A percentile compares a stretch with the other conserved stretches of the same genome.
Conservation (phyloP, 30 jellyfish, hydroid and myxozoan genomes). For the Hydra vulgaris region DNA sequence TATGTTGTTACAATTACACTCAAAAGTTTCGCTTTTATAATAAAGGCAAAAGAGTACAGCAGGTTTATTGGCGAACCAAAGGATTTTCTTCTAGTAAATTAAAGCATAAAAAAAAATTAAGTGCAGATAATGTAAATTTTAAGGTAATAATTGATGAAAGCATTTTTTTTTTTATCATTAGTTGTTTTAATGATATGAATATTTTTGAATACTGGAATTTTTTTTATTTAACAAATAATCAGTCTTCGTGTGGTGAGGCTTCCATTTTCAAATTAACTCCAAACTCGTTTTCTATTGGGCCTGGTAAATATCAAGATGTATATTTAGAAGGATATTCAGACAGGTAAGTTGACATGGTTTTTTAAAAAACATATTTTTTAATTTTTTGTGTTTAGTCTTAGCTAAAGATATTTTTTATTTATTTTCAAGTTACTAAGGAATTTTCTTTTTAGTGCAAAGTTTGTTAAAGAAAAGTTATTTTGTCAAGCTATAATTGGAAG, state of each 20-base stretch:
- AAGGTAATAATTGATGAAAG: conserved; percentile 33
- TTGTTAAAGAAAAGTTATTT: conserved; percentile 75
- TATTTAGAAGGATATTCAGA: conserved; percentile 66
- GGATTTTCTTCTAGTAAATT: conserved; percentile 73
- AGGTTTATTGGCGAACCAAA: conserved; percentile 85
- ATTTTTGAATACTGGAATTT: no score
- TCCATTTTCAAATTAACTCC: conserved; percentile 87
- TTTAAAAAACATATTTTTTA: not conserved
- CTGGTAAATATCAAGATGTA: conserved; percentile 90
- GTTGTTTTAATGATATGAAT: no score
- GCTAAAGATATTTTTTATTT: no score
- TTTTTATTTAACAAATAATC: no score
- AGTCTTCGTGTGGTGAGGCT: no score
- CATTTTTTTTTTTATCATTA: not conserved
- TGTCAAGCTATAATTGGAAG: conserved; percentile 95
- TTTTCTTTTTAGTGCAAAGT: conserved; percentile 62
- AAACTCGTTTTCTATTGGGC: conserved; percentile 74
- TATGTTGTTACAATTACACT: conserved; percentile 51
- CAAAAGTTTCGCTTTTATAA: conserved; percentile 49
- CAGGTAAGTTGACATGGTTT: conserved; percentile 21
- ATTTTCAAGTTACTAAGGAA: no score
- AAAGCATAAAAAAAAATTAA: conserved; percentile 43
- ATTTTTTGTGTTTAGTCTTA: not conserved
- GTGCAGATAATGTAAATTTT: conserved; percentile 60
- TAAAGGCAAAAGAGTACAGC: conserved; percentile 87